Evolutionary conservation across 2,113 vertebrate genomes (phyloP), one percentile per base, ranked within the genome.

Genomic region (Falcunculus frontatus): DNA sequence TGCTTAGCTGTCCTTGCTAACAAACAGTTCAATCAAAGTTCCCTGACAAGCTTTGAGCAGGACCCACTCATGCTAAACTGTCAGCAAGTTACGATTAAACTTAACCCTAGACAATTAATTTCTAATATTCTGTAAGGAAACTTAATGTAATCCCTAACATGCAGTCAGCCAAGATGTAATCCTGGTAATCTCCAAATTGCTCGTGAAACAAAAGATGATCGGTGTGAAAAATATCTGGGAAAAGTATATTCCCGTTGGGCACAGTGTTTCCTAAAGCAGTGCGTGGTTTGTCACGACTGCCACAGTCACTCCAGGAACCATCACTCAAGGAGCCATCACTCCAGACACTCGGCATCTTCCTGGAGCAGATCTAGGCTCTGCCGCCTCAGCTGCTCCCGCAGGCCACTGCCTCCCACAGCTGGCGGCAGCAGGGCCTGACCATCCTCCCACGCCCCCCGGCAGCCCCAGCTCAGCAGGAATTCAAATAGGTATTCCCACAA

Each of bases 161-260:
- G 32, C 42, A 63, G 32, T 42, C 56, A 63, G 26, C 99, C 17
- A 99, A 98, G 72, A 99, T 98, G 89, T 99, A 99, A 97, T 99
- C 99, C 94, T 99, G 99, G 88, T 99, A 99, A 8, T 98, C 98
- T 91, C 98, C 98, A 96, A 99, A 99, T 59, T 98, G 91, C 91
- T 99, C 98, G 0, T 99, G 99, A 95, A 99, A 99, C 56, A 99
- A 95, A 77, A 99, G 98, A 42, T 98, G 97, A 91, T 97, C 95
- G 1, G 99, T 99, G 81, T 98, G 98, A 91, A 99, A 99, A 44
- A 97, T 97, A 81, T 98, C 98, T 4, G 98, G 99, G 49, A 99
- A 98, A 62, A 63, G n/a, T 11, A 93, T 95, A 37, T 96, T 97
- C n/a, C 89, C 84, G 9, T 93, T 94, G 25, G 84, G 95, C 74